A percentile compares a stretch with the other conserved stretches of the same genome.
Evolutionary conservation across 2,797 vertebrate species (phyloP).

Genomic region (Eospalax fontanierii): DNA sequence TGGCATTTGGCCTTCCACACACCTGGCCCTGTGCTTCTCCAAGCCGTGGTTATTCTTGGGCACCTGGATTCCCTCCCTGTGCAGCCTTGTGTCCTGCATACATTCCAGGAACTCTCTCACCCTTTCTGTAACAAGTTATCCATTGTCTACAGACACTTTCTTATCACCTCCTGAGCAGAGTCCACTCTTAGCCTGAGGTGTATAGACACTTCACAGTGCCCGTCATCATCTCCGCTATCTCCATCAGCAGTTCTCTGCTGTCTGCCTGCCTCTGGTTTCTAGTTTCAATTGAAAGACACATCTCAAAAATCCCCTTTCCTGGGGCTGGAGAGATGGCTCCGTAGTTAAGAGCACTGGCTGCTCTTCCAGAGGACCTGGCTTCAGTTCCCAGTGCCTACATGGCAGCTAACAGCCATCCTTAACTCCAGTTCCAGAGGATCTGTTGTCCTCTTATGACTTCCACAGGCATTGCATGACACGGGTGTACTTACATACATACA

Average conservation of each 20-base stretch:
- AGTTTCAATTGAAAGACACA: background rate
- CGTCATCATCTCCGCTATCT: rapidly evolving
- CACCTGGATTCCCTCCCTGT: rapidly evolving
- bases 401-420: no score
- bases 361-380: no score
- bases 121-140: background rate
- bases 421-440: no score
- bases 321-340: no score
- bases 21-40: rapidly evolving
- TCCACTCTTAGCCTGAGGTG: background rate
- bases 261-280: background rate
- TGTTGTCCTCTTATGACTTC: no score
- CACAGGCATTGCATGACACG: no score
- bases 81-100: rapidly evolving
- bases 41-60: background rate
- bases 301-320: background rate
- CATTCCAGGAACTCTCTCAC: background rate
- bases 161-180: background rate
- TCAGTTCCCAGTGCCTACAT: no score
- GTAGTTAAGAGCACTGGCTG: no score
- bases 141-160: background rate
- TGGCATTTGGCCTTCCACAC: rapidly evolving
- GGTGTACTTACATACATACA: no score
- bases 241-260: background rate
- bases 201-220: rapidly evolving